phyloP scores from a whole-genome alignment of 1,140 invertebrate species.

The Drosophila carrolli region DNA sequence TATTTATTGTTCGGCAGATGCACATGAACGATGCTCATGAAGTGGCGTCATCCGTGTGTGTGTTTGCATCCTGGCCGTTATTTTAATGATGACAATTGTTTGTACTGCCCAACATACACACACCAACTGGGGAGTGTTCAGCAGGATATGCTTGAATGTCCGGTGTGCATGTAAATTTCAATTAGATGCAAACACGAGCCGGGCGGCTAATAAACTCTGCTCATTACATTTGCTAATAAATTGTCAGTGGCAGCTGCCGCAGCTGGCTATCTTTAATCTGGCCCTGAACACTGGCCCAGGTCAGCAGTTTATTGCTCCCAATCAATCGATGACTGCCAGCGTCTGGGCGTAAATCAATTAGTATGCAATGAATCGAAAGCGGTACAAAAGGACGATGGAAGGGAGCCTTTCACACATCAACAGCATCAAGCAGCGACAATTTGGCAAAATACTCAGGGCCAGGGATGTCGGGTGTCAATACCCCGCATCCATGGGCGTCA shows the following conservation, averaged over 20 bases:
- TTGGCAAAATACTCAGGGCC: constrained; percentile 40
- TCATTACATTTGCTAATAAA: constrained; percentile 81
- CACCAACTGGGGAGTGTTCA: constrained; percentile 6
- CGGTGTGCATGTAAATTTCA: constrained; percentile 71
- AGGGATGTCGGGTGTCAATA: constrained; percentile 15
- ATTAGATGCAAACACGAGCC: constrained; percentile 72
- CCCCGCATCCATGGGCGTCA: constrained; percentile 37
- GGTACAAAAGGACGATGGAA: constrained; percentile 3
- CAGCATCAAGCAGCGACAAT: constrained; percentile 36
- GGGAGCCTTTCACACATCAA: constrained; percentile 45
- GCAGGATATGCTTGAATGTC: constrained; percentile 35
- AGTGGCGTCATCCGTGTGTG: constrained; percentile 18
- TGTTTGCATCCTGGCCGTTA: constrained; percentile 52
- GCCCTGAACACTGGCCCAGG: constrained; percentile 19
- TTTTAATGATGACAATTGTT: constrained; percentile 83
- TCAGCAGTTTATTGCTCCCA: constrained; percentile 50
- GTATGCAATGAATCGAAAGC: constrained; percentile 26
- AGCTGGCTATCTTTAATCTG: constrained; percentile 19
- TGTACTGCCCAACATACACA: constrained; percentile 48
- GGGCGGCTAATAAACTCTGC: constrained; percentile 68
- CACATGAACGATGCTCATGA: constrained; percentile 41
- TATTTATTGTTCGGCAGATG: constrained; percentile 72
- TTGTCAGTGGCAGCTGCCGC: constrained; percentile 48
- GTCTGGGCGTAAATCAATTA: constrained; percentile 62
- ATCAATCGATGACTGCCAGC: constrained; percentile 57